Conservation (phyloP, 2,888 invertebrate species). For the Carpatolechia fugitivella region DNA sequence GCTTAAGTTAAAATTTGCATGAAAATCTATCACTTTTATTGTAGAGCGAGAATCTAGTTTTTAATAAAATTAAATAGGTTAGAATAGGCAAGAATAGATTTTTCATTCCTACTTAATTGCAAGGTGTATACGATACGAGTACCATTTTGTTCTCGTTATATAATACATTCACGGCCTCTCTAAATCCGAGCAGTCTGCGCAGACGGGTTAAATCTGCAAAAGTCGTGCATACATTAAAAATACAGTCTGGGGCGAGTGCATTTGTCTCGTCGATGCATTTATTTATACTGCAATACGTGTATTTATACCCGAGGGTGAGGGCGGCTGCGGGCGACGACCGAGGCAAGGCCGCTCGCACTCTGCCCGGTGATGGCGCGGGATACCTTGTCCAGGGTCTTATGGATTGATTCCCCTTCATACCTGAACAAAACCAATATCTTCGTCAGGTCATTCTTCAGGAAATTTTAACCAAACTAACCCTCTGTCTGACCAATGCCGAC, state of each 20-base stretch:
- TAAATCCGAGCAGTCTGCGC: background rate
- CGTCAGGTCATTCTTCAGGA: too few relatives aligned
- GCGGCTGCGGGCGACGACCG: slow-evolving; percentile 37
- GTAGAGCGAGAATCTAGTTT: too few relatives aligned
- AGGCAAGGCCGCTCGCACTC: slow-evolving; percentile 31
- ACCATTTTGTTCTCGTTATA: background rate
- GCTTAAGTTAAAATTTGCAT: too few relatives aligned
- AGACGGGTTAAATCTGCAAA: slow-evolving; percentile 13
- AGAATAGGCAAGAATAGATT: too few relatives aligned
- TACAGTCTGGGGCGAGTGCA: slow-evolving; percentile 41
- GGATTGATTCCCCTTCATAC: too few relatives aligned
- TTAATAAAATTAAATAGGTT: too few relatives aligned
- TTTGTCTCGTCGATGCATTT: slow-evolving; percentile 55
- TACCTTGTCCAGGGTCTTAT: too few relatives aligned
- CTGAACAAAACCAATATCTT: slow-evolving; percentile 18
- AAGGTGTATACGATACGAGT: background rate
- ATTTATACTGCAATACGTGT: slow-evolving; percentile 55
- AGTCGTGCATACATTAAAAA: slow-evolving; percentile 12
- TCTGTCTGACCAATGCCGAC: slow-evolving; percentile 16
- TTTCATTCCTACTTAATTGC: background rate
- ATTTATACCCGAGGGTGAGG: slow-evolving; percentile 34
- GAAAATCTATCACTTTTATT: too few relatives aligned
- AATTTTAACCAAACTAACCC: too few relatives aligned
- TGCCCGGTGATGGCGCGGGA: slow-evolving; percentile 16
- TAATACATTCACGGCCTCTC: background rate